phyloP scores from a whole-genome alignment of 1,140 invertebrate genomes.

The Zaprionus vittiger region DNA sequence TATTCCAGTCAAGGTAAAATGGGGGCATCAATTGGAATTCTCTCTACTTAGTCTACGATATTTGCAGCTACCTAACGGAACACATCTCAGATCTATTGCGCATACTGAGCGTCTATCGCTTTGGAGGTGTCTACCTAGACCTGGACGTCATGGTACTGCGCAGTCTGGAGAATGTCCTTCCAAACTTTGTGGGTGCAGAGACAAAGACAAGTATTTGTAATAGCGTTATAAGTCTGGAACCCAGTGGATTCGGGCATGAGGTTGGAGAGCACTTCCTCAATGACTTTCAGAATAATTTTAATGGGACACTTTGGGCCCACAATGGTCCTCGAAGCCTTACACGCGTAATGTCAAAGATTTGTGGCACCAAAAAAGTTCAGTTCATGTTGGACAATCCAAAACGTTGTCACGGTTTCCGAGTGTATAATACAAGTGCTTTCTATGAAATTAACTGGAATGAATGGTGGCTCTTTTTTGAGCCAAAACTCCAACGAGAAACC shows the following conservation, averaged over 20 bases:
- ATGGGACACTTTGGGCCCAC: conserved; percentile 88
- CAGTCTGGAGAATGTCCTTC: conserved; percentile 86
- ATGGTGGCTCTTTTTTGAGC: conserved; percentile 88
- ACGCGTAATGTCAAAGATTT: conserved; percentile 86
- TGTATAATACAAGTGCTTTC: conserved; percentile 87
- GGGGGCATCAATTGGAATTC: neutral
- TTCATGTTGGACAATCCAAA: conserved; percentile 85
- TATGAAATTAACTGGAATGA: conserved; percentile 88
- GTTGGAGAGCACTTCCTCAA: conserved; percentile 86
- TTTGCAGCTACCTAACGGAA: conserved; percentile 18
- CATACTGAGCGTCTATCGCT: conserved; percentile 90
- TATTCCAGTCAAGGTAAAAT: conserved; percentile 85
- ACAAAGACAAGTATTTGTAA: conserved; percentile 86
- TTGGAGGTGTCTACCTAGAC: conserved; percentile 91
- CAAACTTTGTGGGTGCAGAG: conserved; percentile 88
- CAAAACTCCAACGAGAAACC: conserved; percentile 82
- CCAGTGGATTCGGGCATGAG: conserved; percentile 32
- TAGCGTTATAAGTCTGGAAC: conserved; percentile 87
- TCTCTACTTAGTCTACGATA: neutral
- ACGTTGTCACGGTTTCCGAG: conserved; percentile 87
- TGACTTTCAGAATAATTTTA: conserved; percentile 87
- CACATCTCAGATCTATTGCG: conserved; percentile 88
- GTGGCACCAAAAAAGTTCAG: conserved; percentile 85
- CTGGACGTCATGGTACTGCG: conserved; percentile 90
- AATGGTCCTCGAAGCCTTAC: conserved; percentile 91